Conservation (phyloP, 2,888 invertebrate species). For the Horisme vitalbata region DNA sequence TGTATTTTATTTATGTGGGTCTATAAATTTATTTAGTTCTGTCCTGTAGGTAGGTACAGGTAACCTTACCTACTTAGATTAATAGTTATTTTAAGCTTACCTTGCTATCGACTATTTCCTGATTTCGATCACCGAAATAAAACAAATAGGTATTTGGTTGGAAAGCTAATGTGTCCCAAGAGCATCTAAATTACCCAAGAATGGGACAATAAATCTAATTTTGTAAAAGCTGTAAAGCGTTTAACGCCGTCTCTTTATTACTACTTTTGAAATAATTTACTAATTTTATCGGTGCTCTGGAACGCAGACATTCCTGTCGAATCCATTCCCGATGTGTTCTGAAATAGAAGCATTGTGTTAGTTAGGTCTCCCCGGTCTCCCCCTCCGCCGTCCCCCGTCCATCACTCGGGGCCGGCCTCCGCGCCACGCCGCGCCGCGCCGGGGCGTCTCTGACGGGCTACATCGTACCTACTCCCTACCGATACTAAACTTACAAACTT, state of each 20-base stretch:
- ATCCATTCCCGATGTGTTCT: constrained; percentile 21
- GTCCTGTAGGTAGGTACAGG: too few relatives aligned
- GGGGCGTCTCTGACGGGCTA: too few relatives aligned
- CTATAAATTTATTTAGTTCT: too few relatives aligned
- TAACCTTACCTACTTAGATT: too few relatives aligned
- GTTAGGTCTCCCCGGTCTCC: too few relatives aligned
- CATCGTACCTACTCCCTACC: too few relatives aligned
- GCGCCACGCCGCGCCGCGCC: too few relatives aligned
- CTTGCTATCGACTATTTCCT: background rate
- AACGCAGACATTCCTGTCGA: constrained; percentile 21
- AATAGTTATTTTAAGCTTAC: too few relatives aligned
- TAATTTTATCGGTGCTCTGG: constrained; percentile 26
- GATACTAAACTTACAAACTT: too few relatives aligned
- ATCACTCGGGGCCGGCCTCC: too few relatives aligned
- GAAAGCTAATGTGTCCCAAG: background rate
- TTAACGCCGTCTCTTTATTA: constrained; percentile 26
- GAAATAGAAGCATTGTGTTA: constrained; percentile 41
- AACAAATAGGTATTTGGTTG: background rate
- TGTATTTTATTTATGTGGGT: too few relatives aligned
- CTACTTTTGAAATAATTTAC: constrained; percentile 28
- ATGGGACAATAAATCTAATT: constrained; percentile 24
- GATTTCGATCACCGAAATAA: background rate
- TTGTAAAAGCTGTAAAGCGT: constrained; percentile 28
- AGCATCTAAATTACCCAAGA: constrained; percentile 8
- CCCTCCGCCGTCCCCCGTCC: too few relatives aligned